Conservation (phyloP, 2,797 vertebrate genomes). For the Petrocephalus schoutedeni region DNA sequence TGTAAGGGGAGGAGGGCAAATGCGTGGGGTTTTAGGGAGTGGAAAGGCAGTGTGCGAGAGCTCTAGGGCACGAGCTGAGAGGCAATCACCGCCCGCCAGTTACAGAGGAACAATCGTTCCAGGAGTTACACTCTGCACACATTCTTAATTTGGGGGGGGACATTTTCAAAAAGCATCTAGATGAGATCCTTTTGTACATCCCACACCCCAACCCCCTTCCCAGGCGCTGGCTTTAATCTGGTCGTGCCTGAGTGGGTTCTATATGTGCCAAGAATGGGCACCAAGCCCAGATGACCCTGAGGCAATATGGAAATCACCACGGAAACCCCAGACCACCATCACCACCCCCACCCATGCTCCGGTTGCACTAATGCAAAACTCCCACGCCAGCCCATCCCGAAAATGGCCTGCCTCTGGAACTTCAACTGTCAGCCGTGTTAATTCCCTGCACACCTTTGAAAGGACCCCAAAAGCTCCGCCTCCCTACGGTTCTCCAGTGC, state of each 20-base stretch:
- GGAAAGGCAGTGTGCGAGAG: not conserved
- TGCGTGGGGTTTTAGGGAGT: not conserved
- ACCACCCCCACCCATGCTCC: constrained; percentile 44
- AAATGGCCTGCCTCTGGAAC: not conserved
- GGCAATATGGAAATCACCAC: constrained; percentile 71
- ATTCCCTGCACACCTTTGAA: constrained; percentile 9
- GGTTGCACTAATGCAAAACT: constrained; percentile 20
- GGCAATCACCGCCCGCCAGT: constrained; percentile 53
- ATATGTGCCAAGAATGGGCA: constrained; percentile 59
- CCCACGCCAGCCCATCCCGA: not conserved
- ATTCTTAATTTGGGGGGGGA: constrained; percentile 73
- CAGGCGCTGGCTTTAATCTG: constrained; percentile 67
- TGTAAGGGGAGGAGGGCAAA: not conserved
- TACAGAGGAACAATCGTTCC: not conserved
- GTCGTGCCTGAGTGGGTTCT: constrained; percentile 60
- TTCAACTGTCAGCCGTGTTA: not conserved
- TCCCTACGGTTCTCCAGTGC: constrained; percentile 33
- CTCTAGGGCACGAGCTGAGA: constrained; percentile 43
- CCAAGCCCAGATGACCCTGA: constrained; percentile 62
- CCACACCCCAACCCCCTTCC: constrained; percentile 10
- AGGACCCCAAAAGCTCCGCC: constrained; percentile 18
- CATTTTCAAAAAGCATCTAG: constrained; percentile 42
- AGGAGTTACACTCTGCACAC: constrained; percentile 56
- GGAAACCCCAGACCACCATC: constrained; percentile 53
- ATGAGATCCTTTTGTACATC: constrained; percentile 68